Conservation (phyloP, 2,888 invertebrate species). For the Hypsopygia costalis region DNA sequence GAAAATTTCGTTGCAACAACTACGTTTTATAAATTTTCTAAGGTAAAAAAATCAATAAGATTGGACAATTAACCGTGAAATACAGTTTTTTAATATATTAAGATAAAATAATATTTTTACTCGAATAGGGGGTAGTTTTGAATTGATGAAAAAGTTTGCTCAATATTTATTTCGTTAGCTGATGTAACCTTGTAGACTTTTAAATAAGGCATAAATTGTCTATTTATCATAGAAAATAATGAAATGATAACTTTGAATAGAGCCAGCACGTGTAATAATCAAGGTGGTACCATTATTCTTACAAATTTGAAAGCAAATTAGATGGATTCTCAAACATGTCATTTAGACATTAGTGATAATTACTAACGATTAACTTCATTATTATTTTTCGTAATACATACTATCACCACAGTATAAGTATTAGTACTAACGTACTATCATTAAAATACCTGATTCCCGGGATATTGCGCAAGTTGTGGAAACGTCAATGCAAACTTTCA, state of each 20-base stretch:
- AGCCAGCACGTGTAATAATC: background rate
- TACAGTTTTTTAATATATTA: no score
- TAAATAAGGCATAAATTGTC: background rate
- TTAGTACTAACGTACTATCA: no score
- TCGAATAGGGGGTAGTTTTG: no score
- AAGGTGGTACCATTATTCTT: background rate
- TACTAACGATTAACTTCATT: constrained; percentile 1
- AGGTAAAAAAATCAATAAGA: no score
- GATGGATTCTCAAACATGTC: no score
- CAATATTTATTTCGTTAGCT: no score
- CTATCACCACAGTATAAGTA: no score
- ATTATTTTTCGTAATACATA: background rate
- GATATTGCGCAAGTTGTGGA: constrained; percentile 9
- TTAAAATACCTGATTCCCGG: constrained; percentile 7
- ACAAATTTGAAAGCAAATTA: background rate
- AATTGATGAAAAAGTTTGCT: no score
- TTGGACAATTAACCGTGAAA: no score
- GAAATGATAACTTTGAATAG: background rate
- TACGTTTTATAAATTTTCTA: no score
- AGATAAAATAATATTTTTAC: no score
- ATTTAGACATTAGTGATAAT: background rate
- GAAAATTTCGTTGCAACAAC: no score
- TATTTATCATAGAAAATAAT: background rate
- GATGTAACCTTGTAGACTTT: background rate
- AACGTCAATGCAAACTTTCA: constrained; percentile 12